phyloP scores from a whole-genome alignment of 2,797 vertebrate genomes.

The Pseudochromis fuscus region DNA sequence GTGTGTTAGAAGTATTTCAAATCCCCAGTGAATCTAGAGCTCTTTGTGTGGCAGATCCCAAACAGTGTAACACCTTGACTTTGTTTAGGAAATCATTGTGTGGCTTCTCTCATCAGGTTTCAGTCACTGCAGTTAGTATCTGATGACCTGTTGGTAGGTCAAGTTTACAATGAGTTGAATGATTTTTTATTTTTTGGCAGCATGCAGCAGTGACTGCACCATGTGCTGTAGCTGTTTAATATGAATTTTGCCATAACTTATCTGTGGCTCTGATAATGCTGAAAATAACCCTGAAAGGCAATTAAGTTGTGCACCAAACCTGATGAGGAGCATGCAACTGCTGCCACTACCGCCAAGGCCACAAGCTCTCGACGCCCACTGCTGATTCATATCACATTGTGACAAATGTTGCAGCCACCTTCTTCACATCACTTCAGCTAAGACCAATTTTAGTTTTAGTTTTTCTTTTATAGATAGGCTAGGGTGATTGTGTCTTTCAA shows the following conservation, averaged over 20 bases:
- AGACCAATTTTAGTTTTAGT: background rate
- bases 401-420: background rate
- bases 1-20: slow-evolving; percentile 29
- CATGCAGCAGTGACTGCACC: background rate
- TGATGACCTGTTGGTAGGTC: too few relatives aligned
- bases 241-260: background rate
- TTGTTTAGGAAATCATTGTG: too few relatives aligned
- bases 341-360: background rate
- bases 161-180: background rate
- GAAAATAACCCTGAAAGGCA: background rate
- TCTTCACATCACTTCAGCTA: background rate
- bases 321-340: background rate
- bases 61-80: too few relatives aligned
- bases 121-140: too few relatives aligned
- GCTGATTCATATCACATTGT: slow-evolving; percentile 39
- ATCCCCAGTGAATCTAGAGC: background rate
- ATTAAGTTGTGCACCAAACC: background rate
- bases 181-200: background rate
- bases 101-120: too few relatives aligned
- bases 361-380: slow-evolving; percentile 31
- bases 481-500: too few relatives aligned
- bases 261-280: background rate
- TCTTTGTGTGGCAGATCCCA: slow-evolving; percentile 5
- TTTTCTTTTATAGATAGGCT: background rate
- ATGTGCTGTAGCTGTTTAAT: fast-evolving